Evolutionary conservation across 2,797 vertebrate genomes (phyloP).

Genomic region (Corythornis leucogaster): DNA sequence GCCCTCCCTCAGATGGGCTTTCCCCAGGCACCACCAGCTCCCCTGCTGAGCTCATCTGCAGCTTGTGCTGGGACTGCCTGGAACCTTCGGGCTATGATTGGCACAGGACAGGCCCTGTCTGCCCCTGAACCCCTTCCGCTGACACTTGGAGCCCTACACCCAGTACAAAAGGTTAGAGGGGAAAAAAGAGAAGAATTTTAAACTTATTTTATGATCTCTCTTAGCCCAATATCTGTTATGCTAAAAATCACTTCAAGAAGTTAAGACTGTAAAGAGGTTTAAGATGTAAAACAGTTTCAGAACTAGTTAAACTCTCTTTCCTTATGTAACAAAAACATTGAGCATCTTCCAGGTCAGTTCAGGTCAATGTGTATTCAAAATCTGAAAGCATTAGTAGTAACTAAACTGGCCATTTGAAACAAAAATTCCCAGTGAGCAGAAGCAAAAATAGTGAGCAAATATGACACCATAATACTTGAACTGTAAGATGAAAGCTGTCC

Average conservation of each 20-base stretch:
- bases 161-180: not conserved
- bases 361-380: not conserved
- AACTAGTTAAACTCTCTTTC: not conserved
- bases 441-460: not conserved
- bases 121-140: not conserved
- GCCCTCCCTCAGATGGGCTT: not conserved
- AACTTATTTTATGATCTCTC: not conserved
- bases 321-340: rapidly evolving
- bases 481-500: not conserved
- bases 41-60: not conserved
- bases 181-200: not conserved
- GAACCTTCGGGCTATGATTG: rapidly evolving
- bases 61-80: rapidly evolving
- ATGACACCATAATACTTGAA: not conserved
- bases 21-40: not conserved
- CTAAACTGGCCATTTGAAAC: not conserved
- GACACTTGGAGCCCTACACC: not conserved
- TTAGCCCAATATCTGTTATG: not conserved
- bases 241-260: not conserved
- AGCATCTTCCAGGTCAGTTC: not conserved
- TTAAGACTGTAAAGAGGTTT: not conserved
- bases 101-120: not conserved
- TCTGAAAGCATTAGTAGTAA: not conserved
- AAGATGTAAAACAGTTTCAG: not conserved
- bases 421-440: not conserved